Conservation (phyloP, 2,888 invertebrate species). For the Parelbella ahira region DNA sequence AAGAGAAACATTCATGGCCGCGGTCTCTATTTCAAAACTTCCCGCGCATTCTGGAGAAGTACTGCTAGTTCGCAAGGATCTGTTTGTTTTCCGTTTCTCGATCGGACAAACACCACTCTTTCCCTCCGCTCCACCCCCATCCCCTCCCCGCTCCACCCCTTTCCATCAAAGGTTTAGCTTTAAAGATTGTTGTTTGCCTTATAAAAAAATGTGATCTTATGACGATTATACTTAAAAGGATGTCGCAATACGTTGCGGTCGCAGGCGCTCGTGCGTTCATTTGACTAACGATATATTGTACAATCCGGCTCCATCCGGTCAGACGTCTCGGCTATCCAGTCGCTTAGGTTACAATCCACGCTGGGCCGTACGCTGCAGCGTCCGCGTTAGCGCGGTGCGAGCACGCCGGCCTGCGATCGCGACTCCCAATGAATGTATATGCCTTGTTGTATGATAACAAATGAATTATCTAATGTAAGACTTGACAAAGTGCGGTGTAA, state of each 20-base stretch:
- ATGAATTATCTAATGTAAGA: conserved; percentile 75
- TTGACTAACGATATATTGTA: conserved; percentile 1
- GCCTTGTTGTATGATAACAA: conserved; percentile 78
- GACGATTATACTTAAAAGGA: conserved; percentile 74
- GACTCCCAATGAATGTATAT: conserved; percentile 59
- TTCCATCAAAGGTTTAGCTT: conserved; percentile 75
- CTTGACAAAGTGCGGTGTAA: conserved; percentile 63
- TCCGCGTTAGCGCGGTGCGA: no score
- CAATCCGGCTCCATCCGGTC: no score
- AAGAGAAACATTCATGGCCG: no score
- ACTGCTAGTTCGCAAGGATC: conserved; percentile 28
- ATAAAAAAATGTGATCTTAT: conserved; percentile 78
- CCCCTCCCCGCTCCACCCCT: conserved; percentile 31
- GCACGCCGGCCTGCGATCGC: conserved; percentile 40
- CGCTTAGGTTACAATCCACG: no score
- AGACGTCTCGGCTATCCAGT: no score
- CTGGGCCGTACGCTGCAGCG: no score
- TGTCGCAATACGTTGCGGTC: conserved; percentile 51
- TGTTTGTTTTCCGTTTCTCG: conserved; percentile 60
- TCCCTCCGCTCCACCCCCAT: conserved; percentile 45
- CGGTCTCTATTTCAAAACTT: no score
- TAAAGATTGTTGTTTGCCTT: conserved; percentile 80
- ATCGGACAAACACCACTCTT: no score
- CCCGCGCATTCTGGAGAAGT: no score
- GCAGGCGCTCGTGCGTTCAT: conserved; percentile 35